Conservation (phyloP, 2,113 vertebrate genomes). For the Apaloderma vittatum region DNA sequence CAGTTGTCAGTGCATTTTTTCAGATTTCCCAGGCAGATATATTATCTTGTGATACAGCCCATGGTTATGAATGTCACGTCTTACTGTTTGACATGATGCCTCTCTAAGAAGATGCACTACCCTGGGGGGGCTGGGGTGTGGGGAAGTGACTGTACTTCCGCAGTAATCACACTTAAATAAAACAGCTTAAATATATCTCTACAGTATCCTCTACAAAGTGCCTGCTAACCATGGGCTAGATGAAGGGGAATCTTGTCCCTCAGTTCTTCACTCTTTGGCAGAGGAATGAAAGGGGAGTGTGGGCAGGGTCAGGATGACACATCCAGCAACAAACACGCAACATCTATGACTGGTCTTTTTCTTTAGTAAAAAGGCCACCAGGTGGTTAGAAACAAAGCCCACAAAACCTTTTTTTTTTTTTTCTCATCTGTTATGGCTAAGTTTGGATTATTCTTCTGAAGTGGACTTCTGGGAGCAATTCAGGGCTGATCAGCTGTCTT, state of each 20-base stretch:
- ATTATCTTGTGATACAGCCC: conserved; percentile 22
- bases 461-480: neutral
- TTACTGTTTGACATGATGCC: neutral
- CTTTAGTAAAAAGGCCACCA: neutral
- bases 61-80: neutral
- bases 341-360: neutral
- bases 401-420: neutral
- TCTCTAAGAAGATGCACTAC: neutral
- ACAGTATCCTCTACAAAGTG: neutral
- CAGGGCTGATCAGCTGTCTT: neutral
- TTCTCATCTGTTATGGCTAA: neutral
- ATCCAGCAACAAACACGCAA: neutral
- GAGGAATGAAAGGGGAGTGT: neutral
- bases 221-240: neutral
- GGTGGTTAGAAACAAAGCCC: neutral
- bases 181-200: neutral
- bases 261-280: neutral
- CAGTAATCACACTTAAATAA: neutral
- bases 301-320: neutral
- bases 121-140: neutral
- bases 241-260: neutral
- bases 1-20: conserved; percentile 17
- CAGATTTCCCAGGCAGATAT: conserved; percentile 54
- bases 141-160: neutral
- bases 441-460: neutral